Conservation (phyloP, 2,113 vertebrate genomes). For the Salvator merianae region DNA sequence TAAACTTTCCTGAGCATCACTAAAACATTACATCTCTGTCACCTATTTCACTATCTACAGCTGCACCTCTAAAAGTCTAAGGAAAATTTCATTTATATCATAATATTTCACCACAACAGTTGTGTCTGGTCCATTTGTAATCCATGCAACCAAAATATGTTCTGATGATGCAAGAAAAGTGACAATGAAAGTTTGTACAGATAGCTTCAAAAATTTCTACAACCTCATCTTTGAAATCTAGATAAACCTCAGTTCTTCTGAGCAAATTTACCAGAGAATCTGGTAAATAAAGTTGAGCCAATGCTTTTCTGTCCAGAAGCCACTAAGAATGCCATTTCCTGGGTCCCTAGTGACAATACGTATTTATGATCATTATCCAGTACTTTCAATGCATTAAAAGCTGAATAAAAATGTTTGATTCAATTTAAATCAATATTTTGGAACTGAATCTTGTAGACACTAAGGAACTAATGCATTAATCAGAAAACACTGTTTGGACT, state of each 20-base stretch:
- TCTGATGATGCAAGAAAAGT: background rate
- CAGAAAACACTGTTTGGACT: constrained; percentile 17
- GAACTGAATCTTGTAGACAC: background rate
- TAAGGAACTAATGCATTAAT: constrained; percentile 35
- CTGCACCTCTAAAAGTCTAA: too few relatives aligned
- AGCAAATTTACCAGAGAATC: background rate
- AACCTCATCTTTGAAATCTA: background rate
- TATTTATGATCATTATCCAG: background rate
- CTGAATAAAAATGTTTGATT: constrained; percentile 20
- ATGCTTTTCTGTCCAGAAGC: background rate
- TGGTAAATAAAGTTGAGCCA: background rate
- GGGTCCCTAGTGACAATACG: background rate
- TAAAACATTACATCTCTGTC: too few relatives aligned
- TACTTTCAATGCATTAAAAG: background rate
- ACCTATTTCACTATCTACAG: too few relatives aligned
- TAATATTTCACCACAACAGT: too few relatives aligned
- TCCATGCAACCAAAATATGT: background rate
- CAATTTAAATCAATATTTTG: constrained; percentile 45
- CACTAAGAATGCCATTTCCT: background rate
- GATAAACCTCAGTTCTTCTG: background rate
- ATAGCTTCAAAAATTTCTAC: background rate
- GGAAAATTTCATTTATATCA: too few relatives aligned
- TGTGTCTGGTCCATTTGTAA: background rate
- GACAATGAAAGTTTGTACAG: background rate
- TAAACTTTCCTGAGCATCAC: too few relatives aligned